phyloP scores from a whole-genome alignment of 1,140 invertebrate species.

The Pseudoatta argentina region DNA sequence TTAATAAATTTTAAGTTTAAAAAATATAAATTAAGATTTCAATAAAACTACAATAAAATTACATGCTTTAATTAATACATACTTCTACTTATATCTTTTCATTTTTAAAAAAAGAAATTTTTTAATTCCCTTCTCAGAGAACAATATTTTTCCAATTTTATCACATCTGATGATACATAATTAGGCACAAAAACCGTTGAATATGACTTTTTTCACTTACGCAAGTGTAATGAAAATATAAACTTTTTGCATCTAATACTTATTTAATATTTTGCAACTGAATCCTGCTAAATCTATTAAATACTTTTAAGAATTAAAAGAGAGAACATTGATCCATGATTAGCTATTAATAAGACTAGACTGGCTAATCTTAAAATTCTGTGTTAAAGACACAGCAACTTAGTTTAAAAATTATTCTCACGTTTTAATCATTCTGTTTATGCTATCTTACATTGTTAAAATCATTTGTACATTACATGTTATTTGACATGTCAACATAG shows the following conservation, averaged over 20 bases:
- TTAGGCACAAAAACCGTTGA: too few relatives aligned
- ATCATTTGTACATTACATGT: not conserved
- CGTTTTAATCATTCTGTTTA: not conserved
- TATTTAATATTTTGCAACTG: not conserved
- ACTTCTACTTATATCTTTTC: not conserved
- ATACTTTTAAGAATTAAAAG: not conserved
- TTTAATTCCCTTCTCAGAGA: not conserved
- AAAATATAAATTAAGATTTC: not conserved
- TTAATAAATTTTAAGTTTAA: not conserved
- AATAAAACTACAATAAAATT: not conserved
- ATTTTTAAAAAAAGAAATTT: not conserved
- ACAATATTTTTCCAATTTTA: not conserved
- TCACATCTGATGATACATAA: not conserved
- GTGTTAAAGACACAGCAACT: not conserved
- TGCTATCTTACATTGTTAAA: not conserved
- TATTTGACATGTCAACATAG: not conserved
- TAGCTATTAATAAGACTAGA: not conserved
- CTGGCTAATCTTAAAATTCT: not conserved
- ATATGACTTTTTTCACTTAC: too few relatives aligned
- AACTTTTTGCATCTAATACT: not conserved
- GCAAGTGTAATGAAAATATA: not conserved
- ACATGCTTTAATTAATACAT: not conserved
- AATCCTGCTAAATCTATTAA: not conserved
- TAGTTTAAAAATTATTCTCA: not conserved
- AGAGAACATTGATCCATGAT: not conserved